Conservation (phyloP, 2,797 vertebrate genomes). For the Vireo griseus region DNA sequence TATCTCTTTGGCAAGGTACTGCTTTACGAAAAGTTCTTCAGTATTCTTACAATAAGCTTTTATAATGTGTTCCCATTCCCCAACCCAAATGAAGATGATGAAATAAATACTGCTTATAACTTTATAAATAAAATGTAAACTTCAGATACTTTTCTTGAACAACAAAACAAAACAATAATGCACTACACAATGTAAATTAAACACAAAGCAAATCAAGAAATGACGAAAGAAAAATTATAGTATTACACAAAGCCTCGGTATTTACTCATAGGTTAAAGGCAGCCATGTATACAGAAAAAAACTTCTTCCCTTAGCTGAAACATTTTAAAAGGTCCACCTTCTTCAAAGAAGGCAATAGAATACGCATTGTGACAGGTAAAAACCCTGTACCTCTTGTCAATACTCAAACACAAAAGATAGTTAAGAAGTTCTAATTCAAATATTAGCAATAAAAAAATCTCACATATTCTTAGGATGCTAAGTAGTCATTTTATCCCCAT, state of each 20-base stretch:
- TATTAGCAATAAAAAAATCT: constrained; percentile 85
- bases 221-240: constrained; percentile 45
- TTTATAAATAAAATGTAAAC: constrained; percentile 80
- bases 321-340: constrained; percentile 86
- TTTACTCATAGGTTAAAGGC: constrained; percentile 82
- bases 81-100: constrained; percentile 83
- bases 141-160: constrained; percentile 78
- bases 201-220: constrained; percentile 79
- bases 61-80: constrained; percentile 88
- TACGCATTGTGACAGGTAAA: constrained; percentile 82
- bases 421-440: constrained; percentile 88
- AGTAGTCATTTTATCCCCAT: constrained; percentile 83
- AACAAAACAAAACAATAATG: constrained; percentile 68
- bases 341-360: constrained; percentile 88
- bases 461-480: constrained; percentile 87
- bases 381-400: constrained; percentile 84
- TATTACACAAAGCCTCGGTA: constrained; percentile 84
- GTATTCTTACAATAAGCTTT: constrained; percentile 94
- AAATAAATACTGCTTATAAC: constrained; percentile 83
- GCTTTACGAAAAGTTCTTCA: constrained; percentile 95
- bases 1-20: constrained; percentile 99
- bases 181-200: constrained; percentile 79
- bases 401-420: constrained; percentile 88
- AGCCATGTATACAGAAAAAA: constrained; percentile 82
- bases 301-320: constrained; percentile 81